Base-by-base conservation (phyloP, 2,113 vertebrate genomes). In the Pipa parva region DNA sequence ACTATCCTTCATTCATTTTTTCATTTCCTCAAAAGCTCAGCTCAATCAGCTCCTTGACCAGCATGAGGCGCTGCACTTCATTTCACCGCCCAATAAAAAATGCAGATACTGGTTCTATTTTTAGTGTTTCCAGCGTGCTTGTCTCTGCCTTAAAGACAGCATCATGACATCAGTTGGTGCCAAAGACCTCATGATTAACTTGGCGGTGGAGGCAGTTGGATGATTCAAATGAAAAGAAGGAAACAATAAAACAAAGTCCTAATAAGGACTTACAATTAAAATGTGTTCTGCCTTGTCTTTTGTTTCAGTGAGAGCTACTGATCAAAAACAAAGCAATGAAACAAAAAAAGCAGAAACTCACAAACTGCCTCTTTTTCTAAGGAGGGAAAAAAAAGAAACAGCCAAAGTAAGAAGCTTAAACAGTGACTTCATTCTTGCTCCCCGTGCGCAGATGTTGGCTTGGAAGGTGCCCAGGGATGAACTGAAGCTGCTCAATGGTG, bases 401-500 rank as follows among this genome's bases (percentile, higher is more conserved):
- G 31, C 26, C 49, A 51, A 42, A 52, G 37, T 31, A 46, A 45
- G 55, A 18, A 62, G 56, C 68, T 93, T 81, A 93, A 79, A 95
- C 92, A 0, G 92, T 95, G 76, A 95, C 93, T 82, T 95, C 93
- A 27, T 93, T 94, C 84, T 94, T 94, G 83, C 83, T 84, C 48
- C 83, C 81, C 0, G 84, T 72, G 83, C 85, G 74, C 83, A 83
- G 65, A 60, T 85, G 84, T 33, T 82, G 83, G 63, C 88, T 68
- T 81, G 67, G 85, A 85, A 90, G 92, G 80, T 84, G 87, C 77
- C 92, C 93, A 0, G 93, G 93, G 72, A 94, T 91, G 76, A 93
- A 92, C 77, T 95, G 92, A 74, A 95, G 87, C 82, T 93, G 92
- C 85, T 95, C 93, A 33, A 95, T 90, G 61, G 92, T 93, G 78